These are phyloP conservation scores for Atopsyche davidsoni DNA, from an alignment of 1,140 invertebrate species.

Conservation along the genomic window DNA sequence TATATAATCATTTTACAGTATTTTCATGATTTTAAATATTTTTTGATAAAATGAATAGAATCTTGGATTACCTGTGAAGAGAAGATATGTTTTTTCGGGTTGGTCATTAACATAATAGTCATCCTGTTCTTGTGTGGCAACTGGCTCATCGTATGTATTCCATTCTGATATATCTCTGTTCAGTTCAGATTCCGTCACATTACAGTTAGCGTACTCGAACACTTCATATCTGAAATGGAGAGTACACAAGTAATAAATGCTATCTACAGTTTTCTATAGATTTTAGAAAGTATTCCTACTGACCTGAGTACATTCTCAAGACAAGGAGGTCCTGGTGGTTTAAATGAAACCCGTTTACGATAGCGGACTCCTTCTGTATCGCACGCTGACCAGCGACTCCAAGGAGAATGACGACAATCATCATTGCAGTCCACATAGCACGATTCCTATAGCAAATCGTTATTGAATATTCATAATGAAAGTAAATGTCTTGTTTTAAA, in stretches of 20 bases:
- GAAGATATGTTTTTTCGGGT: slow-evolving; percentile 29
- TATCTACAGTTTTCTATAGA: neutral
- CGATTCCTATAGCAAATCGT: slow-evolving; percentile 29
- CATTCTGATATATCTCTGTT: slow-evolving; percentile 25
- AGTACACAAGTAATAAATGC: neutral
- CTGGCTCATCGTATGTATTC: slow-evolving; percentile 17
- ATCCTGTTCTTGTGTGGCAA: slow-evolving; percentile 19
- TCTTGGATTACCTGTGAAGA: slow-evolving; percentile 22
- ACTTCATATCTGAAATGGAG: slow-evolving; percentile 25
- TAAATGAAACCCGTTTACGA: slow-evolving; percentile 24
- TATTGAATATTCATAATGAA: neutral
- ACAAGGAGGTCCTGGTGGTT: slow-evolving; percentile 27
- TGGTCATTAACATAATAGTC: slow-evolving; percentile 29
- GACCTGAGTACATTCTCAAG: slow-evolving; percentile 12
- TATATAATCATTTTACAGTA: too few relatives aligned
- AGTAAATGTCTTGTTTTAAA: too few relatives aligned
- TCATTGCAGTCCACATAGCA: slow-evolving; percentile 51
- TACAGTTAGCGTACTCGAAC: slow-evolving; percentile 29
- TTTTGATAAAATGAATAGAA: too few relatives aligned
- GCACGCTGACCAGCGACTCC: slow-evolving; percentile 52
- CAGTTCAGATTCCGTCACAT: slow-evolving; percentile 21
- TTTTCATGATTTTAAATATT: neutral
- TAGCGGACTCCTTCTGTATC: slow-evolving; percentile 33
- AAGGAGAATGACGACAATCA: slow-evolving; percentile 52
- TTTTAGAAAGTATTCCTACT: too few relatives aligned